These are phyloP conservation scores for Hemistola chrysoprasaria DNA, from an alignment of 2,888 invertebrate species.

Conservation along the genomic window DNA sequence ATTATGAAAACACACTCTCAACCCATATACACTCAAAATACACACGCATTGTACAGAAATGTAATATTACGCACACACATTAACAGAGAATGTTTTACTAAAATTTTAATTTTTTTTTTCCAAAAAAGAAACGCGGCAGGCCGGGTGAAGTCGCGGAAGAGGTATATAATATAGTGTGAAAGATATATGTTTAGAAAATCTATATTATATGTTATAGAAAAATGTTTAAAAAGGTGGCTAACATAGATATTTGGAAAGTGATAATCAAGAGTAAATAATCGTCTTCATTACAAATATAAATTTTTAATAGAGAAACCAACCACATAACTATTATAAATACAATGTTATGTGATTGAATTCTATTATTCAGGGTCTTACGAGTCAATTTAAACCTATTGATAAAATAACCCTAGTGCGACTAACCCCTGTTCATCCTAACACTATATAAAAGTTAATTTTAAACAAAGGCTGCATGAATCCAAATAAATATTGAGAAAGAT, in stretches of 20 bases:
- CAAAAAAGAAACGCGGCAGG: slow-evolving; percentile 87
- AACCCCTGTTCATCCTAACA: slow-evolving; percentile 66
- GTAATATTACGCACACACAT: slow-evolving; percentile 53
- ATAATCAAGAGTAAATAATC: slow-evolving; percentile 53
- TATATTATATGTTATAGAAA: slow-evolving; percentile 69
- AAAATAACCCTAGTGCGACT: slow-evolving; percentile 43
- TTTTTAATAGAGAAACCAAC: slow-evolving; percentile 6
- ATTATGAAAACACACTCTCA: slow-evolving; percentile 16
- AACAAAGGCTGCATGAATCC: slow-evolving; percentile 42
- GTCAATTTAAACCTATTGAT: slow-evolving; percentile 15
- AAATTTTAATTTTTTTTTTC: slow-evolving; percentile 78
- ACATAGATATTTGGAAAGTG: slow-evolving; percentile 71
- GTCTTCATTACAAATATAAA: slow-evolving; percentile 3
- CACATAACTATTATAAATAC: slow-evolving; percentile 12
- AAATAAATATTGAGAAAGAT: slow-evolving; percentile 33
- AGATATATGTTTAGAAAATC: slow-evolving; percentile 72
- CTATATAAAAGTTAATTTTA: slow-evolving; percentile 27
- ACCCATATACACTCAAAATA: slow-evolving; percentile 26
- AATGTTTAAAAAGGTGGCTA: slow-evolving; percentile 72
- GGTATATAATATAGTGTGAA: slow-evolving; percentile 76
- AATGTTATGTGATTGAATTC: slow-evolving; percentile 19
- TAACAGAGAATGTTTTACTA: slow-evolving; percentile 78
- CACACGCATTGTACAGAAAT: slow-evolving; percentile 38
- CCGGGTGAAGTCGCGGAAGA: slow-evolving; percentile 92
- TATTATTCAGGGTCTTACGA: slow-evolving; percentile 6